Conservation (phyloP, 2,888 invertebrate genomes). For the Sminthurinus aureus region DNA sequence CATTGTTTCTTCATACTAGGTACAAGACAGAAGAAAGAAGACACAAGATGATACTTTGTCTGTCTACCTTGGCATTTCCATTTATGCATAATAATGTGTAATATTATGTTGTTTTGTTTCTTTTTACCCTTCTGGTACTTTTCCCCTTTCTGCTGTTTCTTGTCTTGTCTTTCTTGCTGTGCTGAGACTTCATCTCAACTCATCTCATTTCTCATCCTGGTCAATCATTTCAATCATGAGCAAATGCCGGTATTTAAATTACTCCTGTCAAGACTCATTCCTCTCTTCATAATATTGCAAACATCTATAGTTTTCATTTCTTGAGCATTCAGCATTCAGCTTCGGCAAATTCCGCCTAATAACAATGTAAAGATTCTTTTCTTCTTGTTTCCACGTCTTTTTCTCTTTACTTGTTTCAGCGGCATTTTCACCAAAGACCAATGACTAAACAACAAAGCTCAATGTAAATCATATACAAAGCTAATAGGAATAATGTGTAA, state of each 20-base stretch:
- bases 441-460: neutral
- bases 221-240: slow-evolving; percentile 14
- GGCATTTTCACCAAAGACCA: neutral
- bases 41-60: no score
- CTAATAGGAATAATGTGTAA: no score
- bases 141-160: no score
- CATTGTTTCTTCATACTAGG: neutral
- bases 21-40: no score
- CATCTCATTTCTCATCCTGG: neutral
- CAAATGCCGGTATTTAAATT: slow-evolving; percentile 6
- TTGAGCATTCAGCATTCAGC: neutral
- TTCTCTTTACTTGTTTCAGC: neutral
- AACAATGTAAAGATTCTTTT: slow-evolving; percentile 2
- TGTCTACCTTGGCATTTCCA: no score
- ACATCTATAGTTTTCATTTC: slow-evolving; percentile 1
- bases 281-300: neutral
- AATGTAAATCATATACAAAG: neutral
- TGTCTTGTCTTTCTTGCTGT: no score
- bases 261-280: slow-evolving; percentile 13
- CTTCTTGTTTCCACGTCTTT: neutral
- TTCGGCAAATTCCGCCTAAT: slow-evolving; percentile 18
- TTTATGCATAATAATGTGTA: no score
- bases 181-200: neutral
- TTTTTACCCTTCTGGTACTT: no score
- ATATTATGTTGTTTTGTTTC: no score